phyloP scores from a whole-genome alignment of 2,113 vertebrate species.

The Blennius ocellaris region DNA sequence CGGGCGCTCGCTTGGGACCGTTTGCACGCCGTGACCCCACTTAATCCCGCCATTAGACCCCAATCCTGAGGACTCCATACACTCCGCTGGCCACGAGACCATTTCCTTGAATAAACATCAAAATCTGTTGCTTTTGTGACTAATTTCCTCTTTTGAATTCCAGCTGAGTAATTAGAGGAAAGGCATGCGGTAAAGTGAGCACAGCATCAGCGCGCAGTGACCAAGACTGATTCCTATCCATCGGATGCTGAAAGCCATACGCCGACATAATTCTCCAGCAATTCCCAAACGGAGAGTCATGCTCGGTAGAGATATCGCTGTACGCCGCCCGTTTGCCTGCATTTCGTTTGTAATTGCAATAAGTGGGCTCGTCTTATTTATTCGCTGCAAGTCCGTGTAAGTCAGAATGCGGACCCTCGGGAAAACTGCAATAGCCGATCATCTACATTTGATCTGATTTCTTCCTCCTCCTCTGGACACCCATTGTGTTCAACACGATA shows the following conservation, averaged over 20 bases:
- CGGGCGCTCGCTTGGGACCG: constrained; percentile 55
- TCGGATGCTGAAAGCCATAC: constrained; percentile 39
- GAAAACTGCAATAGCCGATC: no score
- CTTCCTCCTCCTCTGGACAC: no score
- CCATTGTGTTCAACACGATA: no score
- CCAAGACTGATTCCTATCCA: constrained; percentile 42
- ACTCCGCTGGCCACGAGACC: constrained; percentile 43
- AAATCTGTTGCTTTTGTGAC: constrained; percentile 62
- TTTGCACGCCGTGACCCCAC: constrained; percentile 64
- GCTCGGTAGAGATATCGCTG: constrained; percentile 21
- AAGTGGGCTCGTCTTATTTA: not conserved
- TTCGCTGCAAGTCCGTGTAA: constrained; percentile 2
- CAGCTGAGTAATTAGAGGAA: constrained; percentile 55
- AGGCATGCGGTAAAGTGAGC: constrained; percentile 43
- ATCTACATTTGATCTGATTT: no score
- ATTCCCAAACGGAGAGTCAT: constrained; percentile 20
- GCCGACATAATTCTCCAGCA: constrained; percentile 15
- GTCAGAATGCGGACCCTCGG: no score
- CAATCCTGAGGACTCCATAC: constrained; percentile 56
- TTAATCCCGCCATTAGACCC: constrained; percentile 69
- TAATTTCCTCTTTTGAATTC: constrained; percentile 67
- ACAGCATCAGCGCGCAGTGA: constrained; percentile 28
- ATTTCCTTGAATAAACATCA: constrained; percentile 73
- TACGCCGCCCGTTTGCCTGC: not conserved
- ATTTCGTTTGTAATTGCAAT: not conserved